Percentiles rank a stretch among this genome's conserved stretches.
These are phyloP conservation scores for Strix aluco DNA, from an alignment of 2,113 vertebrate species.

Conservation along the genomic window DNA sequence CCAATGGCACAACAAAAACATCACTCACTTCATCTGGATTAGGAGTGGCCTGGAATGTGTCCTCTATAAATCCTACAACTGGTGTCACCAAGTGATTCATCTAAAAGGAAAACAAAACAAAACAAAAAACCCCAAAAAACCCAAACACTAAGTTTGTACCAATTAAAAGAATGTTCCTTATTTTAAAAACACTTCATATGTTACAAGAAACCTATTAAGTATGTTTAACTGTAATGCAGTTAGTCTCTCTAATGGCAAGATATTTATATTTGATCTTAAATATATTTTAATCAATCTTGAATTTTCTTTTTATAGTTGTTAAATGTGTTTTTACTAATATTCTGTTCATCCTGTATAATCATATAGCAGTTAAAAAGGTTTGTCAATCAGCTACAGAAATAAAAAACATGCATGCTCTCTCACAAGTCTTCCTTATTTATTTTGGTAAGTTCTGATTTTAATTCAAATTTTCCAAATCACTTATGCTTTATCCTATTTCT, in stretches of 20 bases:
- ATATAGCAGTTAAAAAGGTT: neutral
- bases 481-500: neutral
- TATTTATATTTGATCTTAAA: neutral
- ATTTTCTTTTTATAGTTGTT: neutral
- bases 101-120: constrained; percentile 63
- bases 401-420: neutral
- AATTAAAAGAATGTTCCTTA: neutral
- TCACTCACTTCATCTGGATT: constrained; percentile 89
- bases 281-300: neutral
- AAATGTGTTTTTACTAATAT: neutral
- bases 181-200: neutral
- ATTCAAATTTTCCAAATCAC: neutral
- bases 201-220: neutral
- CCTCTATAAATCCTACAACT: constrained; percentile 88
- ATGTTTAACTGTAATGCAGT: neutral
- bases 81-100: constrained; percentile 81
- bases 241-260: neutral
- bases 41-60: constrained; percentile 78
- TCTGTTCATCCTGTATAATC: neutral
- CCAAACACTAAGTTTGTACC: neutral
- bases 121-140: neutral
- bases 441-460: neutral
- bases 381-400: neutral
- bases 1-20: constrained; percentile 87
- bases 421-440: neutral